Evolutionary conservation across 2,888 invertebrate species (phyloP).

Genomic region (Hypomecis atomaria): DNA sequence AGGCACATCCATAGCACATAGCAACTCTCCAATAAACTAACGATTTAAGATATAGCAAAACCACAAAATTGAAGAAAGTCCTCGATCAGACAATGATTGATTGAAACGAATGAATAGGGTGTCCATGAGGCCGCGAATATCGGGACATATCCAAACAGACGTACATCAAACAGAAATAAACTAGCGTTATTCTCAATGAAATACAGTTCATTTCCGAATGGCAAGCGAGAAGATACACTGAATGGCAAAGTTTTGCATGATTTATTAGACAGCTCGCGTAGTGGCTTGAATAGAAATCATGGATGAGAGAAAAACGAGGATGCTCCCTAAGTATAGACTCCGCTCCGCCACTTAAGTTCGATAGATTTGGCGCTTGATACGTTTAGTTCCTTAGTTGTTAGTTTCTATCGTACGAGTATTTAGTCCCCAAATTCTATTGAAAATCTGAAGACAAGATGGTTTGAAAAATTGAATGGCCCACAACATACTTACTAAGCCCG

Average conservation of each 20-base stretch:
- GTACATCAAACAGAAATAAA: neutral
- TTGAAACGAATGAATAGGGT: constrained; percentile 35
- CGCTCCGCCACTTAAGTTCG: no score
- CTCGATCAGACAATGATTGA: constrained; percentile 25
- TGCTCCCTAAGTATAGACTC: no score
- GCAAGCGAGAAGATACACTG: constrained; percentile 8
- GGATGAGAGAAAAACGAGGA: no score
- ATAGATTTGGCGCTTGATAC: no score
- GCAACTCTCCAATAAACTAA: neutral
- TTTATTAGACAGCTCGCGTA: constrained; percentile 31
- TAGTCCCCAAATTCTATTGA: no score
- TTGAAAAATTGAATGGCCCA: no score
- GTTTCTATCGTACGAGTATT: no score
- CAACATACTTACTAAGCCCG: no score
- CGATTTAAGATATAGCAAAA: neutral
- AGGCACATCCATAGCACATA: no score
- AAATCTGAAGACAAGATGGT: no score
- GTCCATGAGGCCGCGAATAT: constrained; percentile 19
- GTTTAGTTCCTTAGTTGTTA: no score
- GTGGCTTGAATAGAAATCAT: constrained; percentile 18
- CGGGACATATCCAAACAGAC: constrained; percentile 19
- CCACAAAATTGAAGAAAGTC: constrained; percentile 14
- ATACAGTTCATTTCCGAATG: constrained; percentile 19
- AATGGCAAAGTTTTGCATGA: constrained; percentile 29
- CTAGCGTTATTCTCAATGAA: neutral